Percentiles rank a stretch among this genome's conserved stretches.
Conservation (phyloP, 2,888 invertebrate species). For the Rhingia campestris region DNA sequence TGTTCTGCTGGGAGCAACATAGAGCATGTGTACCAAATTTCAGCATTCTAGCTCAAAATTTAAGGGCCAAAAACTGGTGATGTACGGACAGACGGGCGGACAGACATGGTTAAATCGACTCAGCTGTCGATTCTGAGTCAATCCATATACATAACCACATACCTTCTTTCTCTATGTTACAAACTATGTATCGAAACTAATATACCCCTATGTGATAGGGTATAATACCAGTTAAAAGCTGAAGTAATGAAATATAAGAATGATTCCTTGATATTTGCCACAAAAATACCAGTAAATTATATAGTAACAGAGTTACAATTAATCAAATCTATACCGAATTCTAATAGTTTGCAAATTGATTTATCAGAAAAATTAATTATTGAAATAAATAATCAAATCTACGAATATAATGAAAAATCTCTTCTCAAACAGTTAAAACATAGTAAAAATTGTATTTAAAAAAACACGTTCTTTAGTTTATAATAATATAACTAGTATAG, state of each 20-base stretch:
- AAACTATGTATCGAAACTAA: too few relatives aligned
- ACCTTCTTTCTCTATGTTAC: too few relatives aligned
- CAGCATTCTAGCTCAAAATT: too few relatives aligned
- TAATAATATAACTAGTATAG: slow-evolving; percentile 44
- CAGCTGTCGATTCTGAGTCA: too few relatives aligned
- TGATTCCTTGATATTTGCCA: slow-evolving; percentile 22
- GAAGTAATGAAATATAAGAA: slow-evolving; percentile 29
- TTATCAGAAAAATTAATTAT: slow-evolving; percentile 24
- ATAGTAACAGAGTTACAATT: slow-evolving; percentile 22
- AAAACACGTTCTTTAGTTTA: too few relatives aligned
- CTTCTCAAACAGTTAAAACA: slow-evolving; percentile 8
- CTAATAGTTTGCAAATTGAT: slow-evolving; percentile 22
- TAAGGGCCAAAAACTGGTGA: too few relatives aligned
- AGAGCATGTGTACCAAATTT: too few relatives aligned
- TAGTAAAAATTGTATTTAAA: slow-evolving; percentile 33
- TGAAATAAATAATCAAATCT: slow-evolving; percentile 27
- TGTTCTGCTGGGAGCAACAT: too few relatives aligned
- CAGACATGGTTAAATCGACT: too few relatives aligned
- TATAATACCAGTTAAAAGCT: slow-evolving; percentile 44
- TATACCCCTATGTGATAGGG: too few relatives aligned
- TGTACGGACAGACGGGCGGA: too few relatives aligned
- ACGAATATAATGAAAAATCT: slow-evolving; percentile 13
- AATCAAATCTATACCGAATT: slow-evolving; percentile 23
- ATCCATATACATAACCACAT: too few relatives aligned
- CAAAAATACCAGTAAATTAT: slow-evolving; percentile 23